These are phyloP conservation scores for Sapayoa aenigma DNA, from an alignment of 2,113 vertebrate genomes.

Conservation along the genomic window DNA sequence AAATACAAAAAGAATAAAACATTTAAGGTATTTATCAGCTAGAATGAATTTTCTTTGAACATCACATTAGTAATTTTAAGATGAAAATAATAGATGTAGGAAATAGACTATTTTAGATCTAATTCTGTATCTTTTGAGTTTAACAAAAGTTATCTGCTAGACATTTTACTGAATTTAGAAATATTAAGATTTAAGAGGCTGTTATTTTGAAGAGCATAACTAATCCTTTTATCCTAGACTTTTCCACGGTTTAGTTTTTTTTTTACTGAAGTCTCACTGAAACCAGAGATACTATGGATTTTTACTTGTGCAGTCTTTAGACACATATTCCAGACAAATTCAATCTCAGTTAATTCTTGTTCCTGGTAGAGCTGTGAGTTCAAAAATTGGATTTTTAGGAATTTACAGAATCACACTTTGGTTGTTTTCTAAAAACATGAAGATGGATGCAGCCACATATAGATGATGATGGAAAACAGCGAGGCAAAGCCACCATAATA, in stretches of 20 bases:
- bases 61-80: neutral
- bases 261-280: neutral
- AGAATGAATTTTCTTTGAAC: neutral
- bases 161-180: neutral
- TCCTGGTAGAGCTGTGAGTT: neutral
- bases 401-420: neutral
- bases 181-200: neutral
- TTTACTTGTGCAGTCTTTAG: neutral
- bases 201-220: neutral
- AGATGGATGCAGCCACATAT: neutral
- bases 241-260: neutral
- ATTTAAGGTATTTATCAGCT: neutral
- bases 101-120: neutral
- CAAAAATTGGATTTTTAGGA: neutral
- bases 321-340: neutral
- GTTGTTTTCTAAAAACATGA: neutral
- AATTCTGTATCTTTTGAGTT: neutral
- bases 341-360: neutral
- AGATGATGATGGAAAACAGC: neutral
- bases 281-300: neutral
- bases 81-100: neutral
- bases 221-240: neutral
- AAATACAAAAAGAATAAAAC: neutral
- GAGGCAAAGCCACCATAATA: neutral
- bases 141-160: neutral